Conservation (phyloP, 2,797 vertebrate genomes). For the Anguilla marmorata region DNA sequence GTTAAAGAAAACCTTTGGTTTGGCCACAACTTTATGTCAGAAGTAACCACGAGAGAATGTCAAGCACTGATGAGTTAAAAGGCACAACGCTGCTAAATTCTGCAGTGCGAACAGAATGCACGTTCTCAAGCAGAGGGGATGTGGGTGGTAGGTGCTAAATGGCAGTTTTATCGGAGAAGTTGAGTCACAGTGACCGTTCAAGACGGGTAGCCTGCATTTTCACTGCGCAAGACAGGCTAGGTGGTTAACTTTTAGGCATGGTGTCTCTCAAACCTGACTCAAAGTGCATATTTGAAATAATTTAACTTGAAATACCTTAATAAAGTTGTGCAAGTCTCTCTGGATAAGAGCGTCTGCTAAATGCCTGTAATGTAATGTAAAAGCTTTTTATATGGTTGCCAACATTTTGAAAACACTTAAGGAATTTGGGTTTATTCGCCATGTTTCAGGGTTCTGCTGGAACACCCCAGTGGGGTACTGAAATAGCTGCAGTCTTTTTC, state of each 20-base stretch:
- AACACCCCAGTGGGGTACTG: no score
- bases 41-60: not conserved
- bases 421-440: no score
- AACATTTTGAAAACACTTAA: no score
- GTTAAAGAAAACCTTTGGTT: not conserved
- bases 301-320: not conserved
- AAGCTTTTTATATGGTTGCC: no score
- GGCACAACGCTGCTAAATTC: not conserved
- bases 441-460: no score
- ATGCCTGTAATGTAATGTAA: no score
- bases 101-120: constrained; percentile 8
- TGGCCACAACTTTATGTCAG: not conserved
- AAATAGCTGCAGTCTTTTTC: no score
- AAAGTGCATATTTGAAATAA: not conserved
- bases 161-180: not conserved
- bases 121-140: not conserved
- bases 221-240: not conserved
- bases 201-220: not conserved
- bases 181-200: not conserved
- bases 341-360: no score
- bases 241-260: not conserved
- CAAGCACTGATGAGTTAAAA: not conserved
- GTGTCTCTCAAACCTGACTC: not conserved
- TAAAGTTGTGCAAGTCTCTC: no score
- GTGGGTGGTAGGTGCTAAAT: constrained; percentile 4